These are phyloP conservation scores for Hirtodrosophila histrioides DNA, from an alignment of 2,888 invertebrate genomes.

Conservation along the genomic window DNA sequence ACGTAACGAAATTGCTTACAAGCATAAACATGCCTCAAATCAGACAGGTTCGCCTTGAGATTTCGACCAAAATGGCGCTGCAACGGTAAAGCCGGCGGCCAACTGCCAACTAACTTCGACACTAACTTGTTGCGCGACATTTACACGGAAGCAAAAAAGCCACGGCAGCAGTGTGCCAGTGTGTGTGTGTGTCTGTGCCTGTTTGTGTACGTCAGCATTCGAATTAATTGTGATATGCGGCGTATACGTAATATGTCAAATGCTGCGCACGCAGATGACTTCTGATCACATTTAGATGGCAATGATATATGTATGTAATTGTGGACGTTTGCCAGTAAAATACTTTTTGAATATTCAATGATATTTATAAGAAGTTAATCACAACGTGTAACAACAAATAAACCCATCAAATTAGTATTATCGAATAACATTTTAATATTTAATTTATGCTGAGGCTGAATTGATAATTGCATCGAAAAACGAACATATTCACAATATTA, in stretches of 20 bases:
- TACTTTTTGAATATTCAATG: too few species aligned
- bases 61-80: slow-evolving; percentile 78
- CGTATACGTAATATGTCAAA: slow-evolving; percentile 76
- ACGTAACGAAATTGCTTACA: slow-evolving; percentile 72
- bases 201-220: slow-evolving; percentile 12
- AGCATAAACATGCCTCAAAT: slow-evolving; percentile 72
- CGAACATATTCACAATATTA: too few species aligned
- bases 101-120: slow-evolving; percentile 50
- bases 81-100: slow-evolving; percentile 65
- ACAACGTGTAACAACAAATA: too few species aligned
- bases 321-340: too few species aligned
- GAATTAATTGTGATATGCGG: slow-evolving; percentile 28
- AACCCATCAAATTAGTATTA: too few species aligned
- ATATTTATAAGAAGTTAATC: too few species aligned
- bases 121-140: slow-evolving; percentile 82
- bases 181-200: slow-evolving; percentile 28
- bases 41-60: slow-evolving; percentile 83
- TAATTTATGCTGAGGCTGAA: too few species aligned
- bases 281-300: slow-evolving; percentile 19
- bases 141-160: slow-evolving; percentile 80
- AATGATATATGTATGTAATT: slow-evolving; percentile 1
- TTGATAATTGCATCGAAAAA: too few species aligned
- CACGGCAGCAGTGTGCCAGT: not conserved
- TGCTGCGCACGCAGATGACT: slow-evolving; percentile 27
- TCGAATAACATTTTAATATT: too few species aligned